Evolutionary conservation across 37 sponge, comb jelly and placozoan species (phyloP).

Genomic region (Spongilla lacustris): DNA sequence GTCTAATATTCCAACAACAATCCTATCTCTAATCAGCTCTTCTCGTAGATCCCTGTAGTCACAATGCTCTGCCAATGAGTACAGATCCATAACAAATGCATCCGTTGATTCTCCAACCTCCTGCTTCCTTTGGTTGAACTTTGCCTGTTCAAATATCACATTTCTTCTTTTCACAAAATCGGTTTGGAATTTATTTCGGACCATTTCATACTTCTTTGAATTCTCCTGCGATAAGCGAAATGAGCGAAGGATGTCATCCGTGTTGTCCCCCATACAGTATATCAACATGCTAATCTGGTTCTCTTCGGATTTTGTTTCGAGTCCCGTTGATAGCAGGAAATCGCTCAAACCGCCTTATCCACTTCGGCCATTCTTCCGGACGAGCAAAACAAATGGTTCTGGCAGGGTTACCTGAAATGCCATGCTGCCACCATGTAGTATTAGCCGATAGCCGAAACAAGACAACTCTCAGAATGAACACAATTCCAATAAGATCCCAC

Average conservation of each 20-base stretch:
- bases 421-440: too few relatives aligned
- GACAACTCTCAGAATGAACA: too few relatives aligned
- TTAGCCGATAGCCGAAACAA: too few relatives aligned
- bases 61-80: slow-evolving; percentile 18
- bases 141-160: slow-evolving; percentile 14
- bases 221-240: slow-evolving; percentile 7
- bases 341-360: background rate
- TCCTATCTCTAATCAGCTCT: slow-evolving; percentile 18
- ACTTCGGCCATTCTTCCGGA: background rate
- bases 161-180: slow-evolving; percentile 6
- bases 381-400: background rate
- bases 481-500: too few relatives aligned
- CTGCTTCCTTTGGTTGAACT: slow-evolving; percentile 17
- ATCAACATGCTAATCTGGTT: slow-evolving; percentile 14
- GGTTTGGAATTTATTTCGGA: background rate
- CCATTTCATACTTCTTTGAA: slow-evolving; percentile 19
- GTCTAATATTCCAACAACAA: slow-evolving; percentile 15
- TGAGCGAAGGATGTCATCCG: slow-evolving; percentile 10
- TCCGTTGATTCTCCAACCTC: slow-evolving; percentile 21
- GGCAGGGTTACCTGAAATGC: too few relatives aligned
- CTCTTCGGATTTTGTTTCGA: background rate
- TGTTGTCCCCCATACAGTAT: slow-evolving; percentile 1
- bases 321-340: background rate
- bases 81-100: slow-evolving; percentile 9
- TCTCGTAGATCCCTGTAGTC: slow-evolving; percentile 10